Base-by-base conservation (phyloP, 2,888 invertebrate species). In the Nasonovia ribisnigri region DNA sequence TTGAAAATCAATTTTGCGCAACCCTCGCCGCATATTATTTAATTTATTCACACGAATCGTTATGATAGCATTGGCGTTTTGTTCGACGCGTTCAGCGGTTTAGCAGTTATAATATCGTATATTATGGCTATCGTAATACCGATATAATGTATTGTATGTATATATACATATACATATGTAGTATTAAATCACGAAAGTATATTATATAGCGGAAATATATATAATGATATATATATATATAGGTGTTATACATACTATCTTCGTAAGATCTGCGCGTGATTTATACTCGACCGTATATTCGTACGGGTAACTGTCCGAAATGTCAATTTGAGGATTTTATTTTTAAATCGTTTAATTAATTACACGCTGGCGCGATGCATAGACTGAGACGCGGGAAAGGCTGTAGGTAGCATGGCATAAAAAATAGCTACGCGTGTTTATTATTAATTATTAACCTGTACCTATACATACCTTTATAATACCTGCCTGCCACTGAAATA, bases 1-100 rank as follows among this genome's bases (percentile, higher is more conserved):
- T 46, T 86, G 86, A 46, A 86, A 86, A 43, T 86, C 46, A 46
- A 46, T 46, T 46, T 43, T 86, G 13, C 42, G 29, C 86, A 43
- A 29, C 86, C 86, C 86, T 86, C 43, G 86, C 36, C 36, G 36
- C 77, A 20, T 20, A 20, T 36, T 20, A 36, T 77, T 77, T 77
- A 77, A 77, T 77, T 77, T 77, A 77, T 77, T 77, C 77, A 77
- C 36, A 1, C 77, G 36, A 77, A 77, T 77, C 77, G 77, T 77
- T 20, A 36, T 77, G 77, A 77, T 77, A 77, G 36, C 36, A 77
- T 36, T 77, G 36, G 77, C 36, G 36, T 77, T 77, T 20, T 36
- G 36, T 36, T 77, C 20, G 77, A 36, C 77, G 77, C 77, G 77
- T 77, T 36, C 77, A 77, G 77, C 20, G 77, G 77, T 77, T 77